These are phyloP conservation scores for Melanostigma gelatinosum DNA, from an alignment of 2,113 vertebrate species.

Conservation along the genomic window DNA sequence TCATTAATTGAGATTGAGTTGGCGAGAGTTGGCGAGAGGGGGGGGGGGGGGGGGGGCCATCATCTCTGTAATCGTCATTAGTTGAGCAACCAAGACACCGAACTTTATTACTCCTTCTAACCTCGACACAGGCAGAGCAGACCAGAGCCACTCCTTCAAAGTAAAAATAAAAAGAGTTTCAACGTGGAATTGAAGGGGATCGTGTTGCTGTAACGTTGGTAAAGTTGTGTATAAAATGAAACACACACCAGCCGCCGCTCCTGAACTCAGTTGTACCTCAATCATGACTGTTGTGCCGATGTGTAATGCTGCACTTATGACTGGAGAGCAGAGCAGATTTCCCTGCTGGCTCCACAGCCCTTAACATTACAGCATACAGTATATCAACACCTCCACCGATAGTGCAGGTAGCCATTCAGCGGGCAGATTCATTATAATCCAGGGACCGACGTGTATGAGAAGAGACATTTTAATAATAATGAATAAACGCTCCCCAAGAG, in stretches of 20 bases:
- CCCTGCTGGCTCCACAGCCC: not conserved
- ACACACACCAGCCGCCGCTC: too few species aligned
- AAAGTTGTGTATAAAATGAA: too few species aligned
- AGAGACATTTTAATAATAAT: constrained; percentile 13
- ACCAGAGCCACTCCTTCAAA: too few species aligned
- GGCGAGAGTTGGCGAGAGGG: constrained; percentile 15
- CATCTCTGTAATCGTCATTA: constrained; percentile 13
- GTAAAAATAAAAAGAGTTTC: too few species aligned
- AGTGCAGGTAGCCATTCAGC: not conserved
- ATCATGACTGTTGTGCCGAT: too few species aligned
- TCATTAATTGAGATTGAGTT: constrained; percentile 59
- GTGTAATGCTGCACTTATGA: not conserved
- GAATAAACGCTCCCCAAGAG: constrained; percentile 2
- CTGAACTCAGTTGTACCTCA: too few species aligned
- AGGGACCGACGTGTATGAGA: not conserved
- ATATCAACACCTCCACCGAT: not conserved
- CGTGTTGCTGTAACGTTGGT: too few species aligned
- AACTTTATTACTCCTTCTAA: too few species aligned
- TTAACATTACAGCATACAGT: not conserved
- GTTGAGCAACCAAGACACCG: not conserved
- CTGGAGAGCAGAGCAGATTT: not conserved
- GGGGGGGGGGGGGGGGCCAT: not conserved
- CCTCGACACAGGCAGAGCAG: too few species aligned
- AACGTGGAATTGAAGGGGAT: too few species aligned
- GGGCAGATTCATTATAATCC: constrained; percentile 14